Evolutionary conservation across 2,888 invertebrate species (phyloP).

Genomic region (Pyrrhosoma nymphula): DNA sequence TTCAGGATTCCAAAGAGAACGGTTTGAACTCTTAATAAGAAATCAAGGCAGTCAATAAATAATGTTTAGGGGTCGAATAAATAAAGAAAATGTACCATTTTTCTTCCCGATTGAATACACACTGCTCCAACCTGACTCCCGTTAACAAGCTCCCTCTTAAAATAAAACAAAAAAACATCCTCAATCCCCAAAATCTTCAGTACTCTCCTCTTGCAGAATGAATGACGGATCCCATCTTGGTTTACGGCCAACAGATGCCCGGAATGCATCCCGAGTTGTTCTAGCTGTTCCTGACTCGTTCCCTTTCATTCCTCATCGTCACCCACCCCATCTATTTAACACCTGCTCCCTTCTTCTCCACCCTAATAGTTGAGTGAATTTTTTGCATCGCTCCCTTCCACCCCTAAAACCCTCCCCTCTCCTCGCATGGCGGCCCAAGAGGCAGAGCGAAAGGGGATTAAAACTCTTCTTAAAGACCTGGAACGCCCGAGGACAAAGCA

Average conservation of each 20-base stretch:
- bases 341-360: background rate
- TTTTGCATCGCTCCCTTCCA: background rate
- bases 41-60: too few relatives aligned
- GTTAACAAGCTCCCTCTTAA: too few relatives aligned
- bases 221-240: background rate
- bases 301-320: background rate
- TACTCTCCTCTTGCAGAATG: background rate
- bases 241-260: background rate
- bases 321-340: background rate
- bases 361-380: background rate
- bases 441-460: slow-evolving; percentile 12
- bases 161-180: too few relatives aligned
- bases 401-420: background rate
- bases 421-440: slow-evolving; percentile 7
- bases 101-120: background rate
- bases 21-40: too few relatives aligned
- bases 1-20: too few relatives aligned
- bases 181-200: background rate
- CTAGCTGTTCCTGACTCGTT: background rate
- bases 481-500: background rate
- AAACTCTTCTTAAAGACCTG: background rate
- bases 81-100: too few relatives aligned
- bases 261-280: slow-evolving; percentile 21
- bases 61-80: too few relatives aligned
- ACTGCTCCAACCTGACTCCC: background rate